These are phyloP conservation scores for Heliconius aoede DNA, from an alignment of 2,888 invertebrate genomes.

Conservation along the genomic window DNA sequence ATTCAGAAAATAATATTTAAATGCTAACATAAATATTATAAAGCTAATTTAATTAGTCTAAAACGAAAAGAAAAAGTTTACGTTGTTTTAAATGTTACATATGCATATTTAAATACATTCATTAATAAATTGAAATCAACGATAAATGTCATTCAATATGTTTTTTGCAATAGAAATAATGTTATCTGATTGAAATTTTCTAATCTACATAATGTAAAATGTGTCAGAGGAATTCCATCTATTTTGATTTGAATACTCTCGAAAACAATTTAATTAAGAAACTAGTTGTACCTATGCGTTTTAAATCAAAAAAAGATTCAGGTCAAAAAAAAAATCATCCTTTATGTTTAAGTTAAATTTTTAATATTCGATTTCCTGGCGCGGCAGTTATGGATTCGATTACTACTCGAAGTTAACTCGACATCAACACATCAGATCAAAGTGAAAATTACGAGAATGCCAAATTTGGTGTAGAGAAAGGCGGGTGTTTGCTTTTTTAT, in stretches of 20 bases:
- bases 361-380: too few relatives aligned
- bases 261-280: not conserved
- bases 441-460: too few relatives aligned
- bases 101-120: slow-evolving; percentile 8
- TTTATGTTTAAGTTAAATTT: too few relatives aligned
- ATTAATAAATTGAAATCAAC: slow-evolving; percentile 3
- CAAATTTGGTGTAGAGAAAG: too few relatives aligned
- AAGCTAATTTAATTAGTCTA: not conserved
- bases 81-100: slow-evolving; percentile 3
- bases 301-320: not conserved
- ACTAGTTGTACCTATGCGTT: not conserved
- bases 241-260: not conserved
- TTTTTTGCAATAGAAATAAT: not conserved
- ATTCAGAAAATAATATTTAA: not conserved
- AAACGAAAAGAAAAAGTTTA: not conserved
- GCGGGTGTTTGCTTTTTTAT: too few relatives aligned
- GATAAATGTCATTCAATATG: not conserved
- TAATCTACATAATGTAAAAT: not conserved
- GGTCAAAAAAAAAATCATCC: not conserved
- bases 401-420: too few relatives aligned
- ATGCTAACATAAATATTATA: not conserved
- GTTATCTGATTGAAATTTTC: not conserved
- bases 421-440: too few relatives aligned
- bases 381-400: too few relatives aligned
- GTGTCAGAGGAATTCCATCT: not conserved